Percentiles rank a stretch among this genome's conserved stretches.
phyloP scores from a whole-genome alignment of 2,113 vertebrate species.

The Oxyura jamaicensis region DNA sequence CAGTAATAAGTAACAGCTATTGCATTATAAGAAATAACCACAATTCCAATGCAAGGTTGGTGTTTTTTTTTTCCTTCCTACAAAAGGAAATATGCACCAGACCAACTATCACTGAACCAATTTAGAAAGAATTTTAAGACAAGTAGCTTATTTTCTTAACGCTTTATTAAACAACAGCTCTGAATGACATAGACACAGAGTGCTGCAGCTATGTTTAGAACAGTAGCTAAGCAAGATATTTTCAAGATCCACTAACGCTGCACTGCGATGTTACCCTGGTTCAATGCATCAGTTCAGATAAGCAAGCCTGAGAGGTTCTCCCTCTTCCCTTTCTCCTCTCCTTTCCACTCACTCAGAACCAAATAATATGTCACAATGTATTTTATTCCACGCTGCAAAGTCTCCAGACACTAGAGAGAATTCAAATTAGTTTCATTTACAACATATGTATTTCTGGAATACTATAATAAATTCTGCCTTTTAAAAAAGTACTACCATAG shows the following conservation, averaged over 20 bases:
- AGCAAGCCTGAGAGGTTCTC: neutral
- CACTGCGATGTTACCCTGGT: neutral
- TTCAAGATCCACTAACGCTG: conserved; percentile 48
- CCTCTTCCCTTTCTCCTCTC: neutral
- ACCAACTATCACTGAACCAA: neutral
- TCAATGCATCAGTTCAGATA: conserved; percentile 31
- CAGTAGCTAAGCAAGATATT: conserved; percentile 52
- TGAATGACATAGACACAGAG: conserved; percentile 41
- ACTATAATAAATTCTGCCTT: neutral
- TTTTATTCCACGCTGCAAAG: neutral
- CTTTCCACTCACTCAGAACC: neutral
- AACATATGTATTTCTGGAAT: neutral
- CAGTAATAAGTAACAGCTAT: neutral
- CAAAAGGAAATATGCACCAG: neutral
- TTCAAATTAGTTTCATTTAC: neutral
- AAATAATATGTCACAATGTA: neutral
- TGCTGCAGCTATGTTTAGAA: conserved; percentile 70
- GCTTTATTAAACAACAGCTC: neutral
- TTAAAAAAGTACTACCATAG: neutral
- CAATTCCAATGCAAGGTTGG: neutral
- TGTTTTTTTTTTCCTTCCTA: too few species aligned
- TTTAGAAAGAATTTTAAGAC: neutral
- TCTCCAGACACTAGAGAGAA: neutral
- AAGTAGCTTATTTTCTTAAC: neutral
- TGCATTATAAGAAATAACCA: neutral